A percentile compares a stretch with the other conserved stretches of the same genome.
phyloP scores from a whole-genome alignment of 2,113 vertebrate genomes.

The Lepus timidus region DNA sequence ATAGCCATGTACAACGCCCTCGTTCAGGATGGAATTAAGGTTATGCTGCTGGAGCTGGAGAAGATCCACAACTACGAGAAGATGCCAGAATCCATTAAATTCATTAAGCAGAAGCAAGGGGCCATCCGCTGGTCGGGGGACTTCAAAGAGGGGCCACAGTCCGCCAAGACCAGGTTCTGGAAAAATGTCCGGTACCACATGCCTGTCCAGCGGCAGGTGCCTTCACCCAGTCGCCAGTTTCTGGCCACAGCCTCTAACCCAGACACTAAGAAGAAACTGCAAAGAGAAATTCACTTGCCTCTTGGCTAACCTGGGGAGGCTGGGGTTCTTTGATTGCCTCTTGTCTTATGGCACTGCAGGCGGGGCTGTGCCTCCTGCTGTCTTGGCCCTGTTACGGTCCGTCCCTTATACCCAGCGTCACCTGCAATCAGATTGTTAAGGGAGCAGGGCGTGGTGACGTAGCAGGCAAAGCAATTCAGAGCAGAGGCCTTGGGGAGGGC shows the following conservation, averaged over 20 bases:
- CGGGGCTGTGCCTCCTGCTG: neutral
- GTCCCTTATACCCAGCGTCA: neutral
- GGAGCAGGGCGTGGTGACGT: neutral
- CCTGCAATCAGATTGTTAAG: neutral
- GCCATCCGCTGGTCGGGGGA: slow-evolving; percentile 91
- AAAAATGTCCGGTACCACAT: slow-evolving; percentile 94
- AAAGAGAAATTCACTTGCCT: neutral
- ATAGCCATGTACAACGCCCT: slow-evolving; percentile 91
- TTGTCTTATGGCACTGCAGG: neutral
- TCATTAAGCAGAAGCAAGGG: slow-evolving; percentile 93
- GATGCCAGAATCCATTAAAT: slow-evolving; percentile 94
- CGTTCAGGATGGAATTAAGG: slow-evolving; percentile 90
- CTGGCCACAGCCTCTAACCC: neutral
- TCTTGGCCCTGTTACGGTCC: neutral
- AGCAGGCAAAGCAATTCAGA: neutral
- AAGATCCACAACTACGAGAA: slow-evolving; percentile 90
- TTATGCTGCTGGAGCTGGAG: slow-evolving; percentile 94
- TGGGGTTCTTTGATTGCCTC: neutral
- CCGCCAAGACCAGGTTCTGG: slow-evolving; percentile 92
- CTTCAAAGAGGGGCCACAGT: slow-evolving; percentile 78
- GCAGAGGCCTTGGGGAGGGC: neutral
- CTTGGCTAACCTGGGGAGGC: neutral
- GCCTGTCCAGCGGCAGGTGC: slow-evolving; percentile 85
- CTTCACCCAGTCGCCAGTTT: slow-evolving; percentile 51
- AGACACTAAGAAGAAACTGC: neutral